Conservation (phyloP, 1,140 invertebrate species). For the Latrodectus geometricus region DNA sequence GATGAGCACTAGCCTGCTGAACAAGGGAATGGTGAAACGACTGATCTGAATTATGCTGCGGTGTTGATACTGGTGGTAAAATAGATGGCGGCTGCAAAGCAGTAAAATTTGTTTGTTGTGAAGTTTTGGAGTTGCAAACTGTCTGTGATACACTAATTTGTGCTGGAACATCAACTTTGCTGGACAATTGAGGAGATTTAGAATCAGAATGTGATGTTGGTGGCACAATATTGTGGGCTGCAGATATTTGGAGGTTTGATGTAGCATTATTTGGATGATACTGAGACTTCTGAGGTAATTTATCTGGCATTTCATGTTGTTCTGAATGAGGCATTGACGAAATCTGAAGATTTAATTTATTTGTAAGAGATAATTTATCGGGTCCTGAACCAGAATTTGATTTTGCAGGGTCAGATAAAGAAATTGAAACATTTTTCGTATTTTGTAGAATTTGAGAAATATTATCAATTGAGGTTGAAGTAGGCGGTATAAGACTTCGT, state of each 20-base stretch:
- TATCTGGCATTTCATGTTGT: slow-evolving; percentile 3
- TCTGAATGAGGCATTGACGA: slow-evolving; percentile 2
- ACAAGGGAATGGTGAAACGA: slow-evolving; percentile 16
- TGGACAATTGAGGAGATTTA: slow-evolving; percentile 18
- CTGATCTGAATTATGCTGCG: slow-evolving; percentile 26
- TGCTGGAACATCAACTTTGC: slow-evolving; percentile 23
- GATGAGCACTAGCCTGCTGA: slow-evolving; percentile 13
- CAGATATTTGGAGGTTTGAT: slow-evolving; percentile 22
- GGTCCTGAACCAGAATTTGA: neutral
- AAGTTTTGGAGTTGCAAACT: slow-evolving; percentile 13
- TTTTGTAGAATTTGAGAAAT: slow-evolving; percentile 34
- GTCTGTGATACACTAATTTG: slow-evolving; percentile 22
- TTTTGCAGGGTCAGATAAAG: slow-evolving; percentile 36
- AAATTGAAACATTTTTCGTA: slow-evolving; percentile 37
- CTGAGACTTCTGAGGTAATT: slow-evolving; percentile 21
- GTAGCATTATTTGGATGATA: slow-evolving; percentile 19
- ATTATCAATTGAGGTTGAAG: neutral
- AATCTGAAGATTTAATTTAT: slow-evolving; percentile 41
- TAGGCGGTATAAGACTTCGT: neutral
- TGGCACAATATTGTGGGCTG: slow-evolving; percentile 14
- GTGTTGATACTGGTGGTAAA: neutral
- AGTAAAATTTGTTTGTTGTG: slow-evolving; percentile 28
- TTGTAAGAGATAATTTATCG: slow-evolving; percentile 25
- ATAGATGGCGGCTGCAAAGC: slow-evolving; percentile 15
- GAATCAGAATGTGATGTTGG: slow-evolving; percentile 2